Evolutionary conservation across 2,113 vertebrate genomes (phyloP).

Genomic region (Mola mola): DNA sequence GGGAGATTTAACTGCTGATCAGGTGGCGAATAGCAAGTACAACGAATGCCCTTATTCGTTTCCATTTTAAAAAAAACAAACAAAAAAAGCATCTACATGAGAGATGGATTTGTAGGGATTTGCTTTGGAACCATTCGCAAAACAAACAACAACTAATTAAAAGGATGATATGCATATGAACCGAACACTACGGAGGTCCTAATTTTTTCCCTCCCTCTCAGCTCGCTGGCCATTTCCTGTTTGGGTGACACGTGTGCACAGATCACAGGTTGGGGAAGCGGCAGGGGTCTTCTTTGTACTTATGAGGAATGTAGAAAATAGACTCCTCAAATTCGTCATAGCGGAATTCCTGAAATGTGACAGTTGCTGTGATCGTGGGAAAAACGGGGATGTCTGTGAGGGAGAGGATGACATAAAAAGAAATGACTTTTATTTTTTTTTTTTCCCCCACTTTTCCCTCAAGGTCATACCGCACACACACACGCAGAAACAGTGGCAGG

Average conservation of each 20-base stretch:
- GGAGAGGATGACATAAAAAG: conserved; percentile 1
- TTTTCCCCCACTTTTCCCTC: too few species aligned
- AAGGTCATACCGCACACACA: neutral
- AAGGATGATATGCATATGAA: conserved; percentile 33
- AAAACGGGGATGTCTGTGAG: conserved; percentile 92
- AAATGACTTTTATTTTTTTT: neutral
- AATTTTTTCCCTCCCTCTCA: conserved; percentile 4
- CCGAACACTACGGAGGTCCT: conserved; percentile 41
- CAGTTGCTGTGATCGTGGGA: conserved; percentile 97
- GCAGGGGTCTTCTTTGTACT: conserved; percentile 96
- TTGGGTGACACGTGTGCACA: conserved; percentile 30
- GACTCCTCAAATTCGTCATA: conserved; percentile 90
- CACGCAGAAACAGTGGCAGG: neutral
- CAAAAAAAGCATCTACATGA: conserved; percentile 8
- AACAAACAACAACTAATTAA: conserved; percentile 35
- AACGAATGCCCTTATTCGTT: conserved; percentile 47
- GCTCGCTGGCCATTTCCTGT: conserved; percentile 36
- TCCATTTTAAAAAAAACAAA: conserved; percentile 42
- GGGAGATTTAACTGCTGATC: conserved; percentile 31
- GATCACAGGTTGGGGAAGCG: conserved; percentile 93
- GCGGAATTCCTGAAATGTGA: conserved; percentile 97
- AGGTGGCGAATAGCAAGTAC: conserved; percentile 37
- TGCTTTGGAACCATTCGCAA: conserved; percentile 60
- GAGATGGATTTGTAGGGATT: conserved; percentile 54
- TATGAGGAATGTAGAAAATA: conserved; percentile 89